Percentiles rank a stretch among this genome's conserved stretches.
Conservation (phyloP, 2,888 invertebrate genomes). For the Danaus chrysippus region DNA sequence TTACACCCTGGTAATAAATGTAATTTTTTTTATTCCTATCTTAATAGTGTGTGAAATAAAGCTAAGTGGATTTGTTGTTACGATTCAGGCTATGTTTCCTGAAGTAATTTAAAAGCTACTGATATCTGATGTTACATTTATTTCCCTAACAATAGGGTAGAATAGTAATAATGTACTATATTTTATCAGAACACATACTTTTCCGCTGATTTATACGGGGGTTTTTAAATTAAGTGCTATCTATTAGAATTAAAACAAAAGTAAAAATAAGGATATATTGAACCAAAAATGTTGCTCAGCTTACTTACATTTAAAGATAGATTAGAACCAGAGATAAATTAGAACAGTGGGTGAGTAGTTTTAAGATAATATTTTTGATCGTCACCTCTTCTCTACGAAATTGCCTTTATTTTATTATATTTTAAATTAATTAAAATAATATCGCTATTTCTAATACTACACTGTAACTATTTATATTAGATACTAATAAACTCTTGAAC, state of each 20-base stretch:
- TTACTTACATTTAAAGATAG: no score
- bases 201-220: constrained; percentile 65
- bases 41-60: constrained; percentile 57
- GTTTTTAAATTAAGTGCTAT: constrained; percentile 1
- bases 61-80: constrained; percentile 68
- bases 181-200: constrained; percentile 70
- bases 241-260: no score
- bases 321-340: no score
- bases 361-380: no score
- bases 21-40: constrained; percentile 37
- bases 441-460: no score
- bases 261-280: no score
- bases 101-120: constrained; percentile 72
- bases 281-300: no score
- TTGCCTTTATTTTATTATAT: no score
- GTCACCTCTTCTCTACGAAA: no score
- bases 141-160: constrained; percentile 67
- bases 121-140: constrained; percentile 70
- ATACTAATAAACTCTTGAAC: constrained; percentile 22
- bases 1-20: constrained; percentile 44
- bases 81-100: constrained; percentile 65
- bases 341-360: no score
- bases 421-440: no score
- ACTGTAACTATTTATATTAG: constrained; percentile 43
- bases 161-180: constrained; percentile 34